Evolutionary conservation across 2,888 invertebrate species (phyloP), one percentile per base, ranked within the genome.

Genomic region (Alviniconcha strummeri): DNA sequence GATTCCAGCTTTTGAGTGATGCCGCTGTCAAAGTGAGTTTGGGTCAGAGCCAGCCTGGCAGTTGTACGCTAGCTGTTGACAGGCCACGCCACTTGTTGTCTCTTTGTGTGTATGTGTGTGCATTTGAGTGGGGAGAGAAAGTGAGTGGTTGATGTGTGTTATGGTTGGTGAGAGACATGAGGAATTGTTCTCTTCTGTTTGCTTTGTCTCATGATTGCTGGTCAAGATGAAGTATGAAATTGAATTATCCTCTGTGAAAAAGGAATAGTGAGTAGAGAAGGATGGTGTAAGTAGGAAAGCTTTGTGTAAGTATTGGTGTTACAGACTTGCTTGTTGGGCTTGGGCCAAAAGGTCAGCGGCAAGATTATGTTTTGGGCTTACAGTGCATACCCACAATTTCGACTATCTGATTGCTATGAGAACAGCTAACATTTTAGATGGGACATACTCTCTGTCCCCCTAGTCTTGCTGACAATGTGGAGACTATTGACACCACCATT

Each of bases 1-100:
- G 82, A 82, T 82, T 82, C 82, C 82, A 82, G 82, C 76, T 19
- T 67, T 52, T 69, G 64, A 82, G 57, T 82, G 82, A 77, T 17
- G 75, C 19, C 56, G 82, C 82, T 82, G 77, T 82, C 75, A 67
- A 64, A 77, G 54, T 17, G 76, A 67, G 82, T 76, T 60, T 69
- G 57, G 77, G 77, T 76, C 82, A 76, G 64, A 82, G 76, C 82
- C 82, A 55, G 67, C 77, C 64, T 54, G 75, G 69, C 75, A 76
- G 67, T 79, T 79, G 60, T 79, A 57, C 67, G 55, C 36, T 36
- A 36, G 36, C 69, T 67, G 79, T 67, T 57, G 67, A 79, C 64
- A 69, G 67, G 80, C 52, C 55, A 52, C 80, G 69, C 69, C 69
- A 36, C 80, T 6, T 52, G 69, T 80, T 69, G 54, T 36, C 55